Base-by-base conservation (phyloP, 2,797 vertebrate genomes). In the Spinus pinus region DNA sequence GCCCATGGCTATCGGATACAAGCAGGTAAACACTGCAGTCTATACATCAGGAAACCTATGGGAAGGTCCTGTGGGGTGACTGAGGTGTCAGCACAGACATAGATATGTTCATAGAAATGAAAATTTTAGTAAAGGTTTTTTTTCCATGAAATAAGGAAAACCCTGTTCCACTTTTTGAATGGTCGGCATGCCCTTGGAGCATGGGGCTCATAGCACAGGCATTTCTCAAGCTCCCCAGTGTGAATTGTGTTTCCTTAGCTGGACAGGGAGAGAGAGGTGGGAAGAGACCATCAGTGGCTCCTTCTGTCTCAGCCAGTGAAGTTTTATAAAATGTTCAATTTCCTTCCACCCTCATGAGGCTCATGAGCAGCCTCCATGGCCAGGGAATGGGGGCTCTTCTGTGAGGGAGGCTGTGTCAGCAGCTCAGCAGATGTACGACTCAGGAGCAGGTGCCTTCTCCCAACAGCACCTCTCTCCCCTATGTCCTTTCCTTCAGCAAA, bases 381-480 rank as follows among this genome's bases (percentile, higher is more conserved):
- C 37, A 81, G 57, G 27, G 28, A 94, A 27, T 1, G 4, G 18
- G 22, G 18, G 7, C 25, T 2, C 4, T 82, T 16, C 51, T 58
- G 21, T 3, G 12, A 72, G 9, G 42, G 15, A 77, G 12, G 39
- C 60, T 69, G 27, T 11, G 9, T 22, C 8, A 5, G 39, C 21
- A 46, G 31, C 22, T 69, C 12, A 8, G 67, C 1, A 1, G 25
- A 21, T 37, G 28, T 2, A 8, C 14, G 16, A 35, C 20, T 10
- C 5, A 6, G 20, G 35, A 0, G 0, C 13, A 12, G 5, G 22
- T n/a, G 12, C 33, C 24, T 72, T 78, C 41, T 81, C 44, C 35
- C 33, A 37, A 30, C 1, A 46, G 16, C 41, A 54, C 4, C 17
- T 7, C 28, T 86, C 17, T 71, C 8, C 5, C 13, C 7, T 5